These are phyloP conservation scores for Diprion similis DNA, from an alignment of 1,140 invertebrate species.

Conservation along the genomic window DNA sequence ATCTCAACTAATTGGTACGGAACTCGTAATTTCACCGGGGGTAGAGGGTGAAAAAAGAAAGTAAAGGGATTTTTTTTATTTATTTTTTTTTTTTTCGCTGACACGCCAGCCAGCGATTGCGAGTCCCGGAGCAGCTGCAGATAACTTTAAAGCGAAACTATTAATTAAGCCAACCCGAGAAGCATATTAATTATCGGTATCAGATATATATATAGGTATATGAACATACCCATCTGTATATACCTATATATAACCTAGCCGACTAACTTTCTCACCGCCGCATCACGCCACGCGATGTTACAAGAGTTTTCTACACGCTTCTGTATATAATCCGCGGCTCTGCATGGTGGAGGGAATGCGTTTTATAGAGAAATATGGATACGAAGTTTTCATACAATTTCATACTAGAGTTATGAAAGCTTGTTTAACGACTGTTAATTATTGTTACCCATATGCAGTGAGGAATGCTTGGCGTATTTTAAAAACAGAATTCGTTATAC, in stretches of 20 bases:
- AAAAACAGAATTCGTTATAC: no score
- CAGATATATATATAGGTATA: neutral
- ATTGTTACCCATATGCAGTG: no score
- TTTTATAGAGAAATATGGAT: no score
- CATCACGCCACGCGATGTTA: neutral
- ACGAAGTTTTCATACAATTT: no score
- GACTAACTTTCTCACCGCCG: neutral
- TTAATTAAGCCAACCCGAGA: slow-evolving; percentile 41
- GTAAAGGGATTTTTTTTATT: neutral
- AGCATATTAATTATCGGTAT: slow-evolving; percentile 34
- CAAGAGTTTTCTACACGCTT: neutral
- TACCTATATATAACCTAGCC: neutral
- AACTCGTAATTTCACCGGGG: neutral
- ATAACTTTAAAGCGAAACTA: slow-evolving; percentile 41
- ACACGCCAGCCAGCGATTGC: neutral
- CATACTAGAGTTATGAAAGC: no score
- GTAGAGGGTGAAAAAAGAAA: neutral
- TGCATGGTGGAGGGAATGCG: no score
- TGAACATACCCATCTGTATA: no score
- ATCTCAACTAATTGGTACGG: neutral
- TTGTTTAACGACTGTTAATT: no score
- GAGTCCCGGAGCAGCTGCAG: slow-evolving; percentile 28
- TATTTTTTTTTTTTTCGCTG: neutral
- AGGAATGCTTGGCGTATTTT: no score
- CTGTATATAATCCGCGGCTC: neutral